phyloP scores from a whole-genome alignment of 2,888 invertebrate species.

The Drosophila paranaensis region DNA sequence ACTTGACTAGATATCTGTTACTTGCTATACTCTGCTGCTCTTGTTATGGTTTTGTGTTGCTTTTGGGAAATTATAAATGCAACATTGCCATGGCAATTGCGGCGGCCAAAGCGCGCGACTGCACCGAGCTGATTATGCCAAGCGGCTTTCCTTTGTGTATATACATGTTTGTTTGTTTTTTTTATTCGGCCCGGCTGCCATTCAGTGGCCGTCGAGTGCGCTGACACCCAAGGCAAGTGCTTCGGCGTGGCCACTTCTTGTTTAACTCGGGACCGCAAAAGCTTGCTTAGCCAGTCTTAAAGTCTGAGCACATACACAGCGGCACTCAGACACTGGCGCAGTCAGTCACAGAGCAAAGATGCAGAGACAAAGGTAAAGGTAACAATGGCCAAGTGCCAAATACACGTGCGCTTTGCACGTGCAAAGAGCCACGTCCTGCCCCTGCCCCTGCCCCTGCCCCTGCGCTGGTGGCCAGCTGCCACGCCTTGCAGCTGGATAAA shows the following conservation, averaged over 20 bases:
- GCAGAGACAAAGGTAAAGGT: slow-evolving; percentile 68
- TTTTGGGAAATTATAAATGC: slow-evolving; percentile 59
- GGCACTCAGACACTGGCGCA: slow-evolving; percentile 11
- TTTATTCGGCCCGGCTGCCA: slow-evolving; percentile 42
- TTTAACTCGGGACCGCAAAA: slow-evolving; percentile 64
- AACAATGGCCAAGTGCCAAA: slow-evolving; percentile 78
- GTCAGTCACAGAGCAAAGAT: slow-evolving; percentile 64
- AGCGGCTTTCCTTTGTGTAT: slow-evolving; percentile 12
- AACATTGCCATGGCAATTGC: slow-evolving; percentile 67
- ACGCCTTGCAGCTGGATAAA: slow-evolving; percentile 60
- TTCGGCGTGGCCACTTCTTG: slow-evolving; percentile 46
- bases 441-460: slow-evolving; percentile 1
- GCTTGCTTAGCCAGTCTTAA: slow-evolving; percentile 76
- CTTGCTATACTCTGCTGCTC: neutral
- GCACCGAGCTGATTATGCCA: slow-evolving; percentile 66
- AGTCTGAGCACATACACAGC: slow-evolving; percentile 41
- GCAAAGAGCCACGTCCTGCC: slow-evolving; percentile 30
- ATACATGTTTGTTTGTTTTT: slow-evolving; percentile 12
- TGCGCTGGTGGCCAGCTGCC: slow-evolving; percentile 7
- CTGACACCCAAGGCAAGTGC: slow-evolving; percentile 51
- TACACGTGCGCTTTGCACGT: slow-evolving; percentile 73
- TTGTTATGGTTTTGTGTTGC: slow-evolving; percentile 13
- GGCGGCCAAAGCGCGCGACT: slow-evolving; percentile 65
- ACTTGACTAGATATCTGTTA: neutral
- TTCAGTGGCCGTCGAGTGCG: slow-evolving; percentile 50